Evolutionary conservation across 2,113 vertebrate genomes (phyloP), one percentile per base, ranked within the genome.

Genomic region (Fukomys damarensis): DNA sequence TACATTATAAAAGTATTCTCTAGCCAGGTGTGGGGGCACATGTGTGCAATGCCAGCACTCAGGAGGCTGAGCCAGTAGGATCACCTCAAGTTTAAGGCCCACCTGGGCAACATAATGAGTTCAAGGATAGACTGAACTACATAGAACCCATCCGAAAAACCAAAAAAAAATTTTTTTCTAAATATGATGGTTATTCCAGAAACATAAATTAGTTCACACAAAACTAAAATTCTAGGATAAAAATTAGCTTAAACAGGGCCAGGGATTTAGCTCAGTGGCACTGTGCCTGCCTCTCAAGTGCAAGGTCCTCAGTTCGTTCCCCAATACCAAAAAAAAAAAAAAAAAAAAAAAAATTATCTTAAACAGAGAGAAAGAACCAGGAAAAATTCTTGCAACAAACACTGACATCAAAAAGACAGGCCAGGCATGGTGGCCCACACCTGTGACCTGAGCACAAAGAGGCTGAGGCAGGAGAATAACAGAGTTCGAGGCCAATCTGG

Each of bases 141-240:
- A n/a, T n/a, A n/a, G 22, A 74, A 7, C 5, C 11, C 43, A 38
- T 74, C 70, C 43, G 38, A 74, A n/a, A 74, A 26, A 72, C n/a
- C 68, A 70, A 41, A 65, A 65, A n/a, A 26, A 84, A 91, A 74
- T 26, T 79, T 28, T 91, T 91, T 93, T 96, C 26, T 92, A 84
- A 43, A 88, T 91, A 85, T 81, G 54, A 49, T 0, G 43, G 9
- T 80, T 94, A 84, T 46, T 66, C 86, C 65, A 93, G 65, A 83
- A 72, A 80, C 41, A 90, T 79, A 56, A 93, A 93, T 86, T 86
- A 76, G 20, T 79, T 94, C 61, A 59, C 54, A 65, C 22, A 72
- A 93, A 86, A 66, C 30, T 72, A 58, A 49, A 82, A 58, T 86
- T 88, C 43, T 91, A 56, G 14, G 2, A 56, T 87, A 87, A 95